Conservation (phyloP, 2,113 vertebrate genomes). For the Trematomus loennbergii region DNA sequence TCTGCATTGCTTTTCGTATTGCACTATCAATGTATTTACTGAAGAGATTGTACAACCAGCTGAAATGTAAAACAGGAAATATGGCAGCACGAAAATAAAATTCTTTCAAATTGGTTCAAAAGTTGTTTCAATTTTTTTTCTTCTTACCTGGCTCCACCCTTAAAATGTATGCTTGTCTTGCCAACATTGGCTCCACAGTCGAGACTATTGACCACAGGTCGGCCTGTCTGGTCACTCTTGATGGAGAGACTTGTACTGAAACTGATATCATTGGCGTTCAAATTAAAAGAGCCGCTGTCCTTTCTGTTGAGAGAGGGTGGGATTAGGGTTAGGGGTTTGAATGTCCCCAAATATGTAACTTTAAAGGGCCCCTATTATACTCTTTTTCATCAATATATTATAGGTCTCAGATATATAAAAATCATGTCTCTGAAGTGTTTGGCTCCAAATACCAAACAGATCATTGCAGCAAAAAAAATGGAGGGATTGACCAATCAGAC, state of each 20-base stretch:
- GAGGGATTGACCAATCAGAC: no score
- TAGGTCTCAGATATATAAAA: no score
- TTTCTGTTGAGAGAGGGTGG: constrained; percentile 62
- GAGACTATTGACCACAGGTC: constrained; percentile 66
- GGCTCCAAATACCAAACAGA: no score
- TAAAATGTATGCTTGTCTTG: constrained; percentile 70
- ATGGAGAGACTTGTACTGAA: constrained; percentile 67
- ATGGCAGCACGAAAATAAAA: background rate
- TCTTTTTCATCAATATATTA: no score
- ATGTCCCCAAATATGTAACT: background rate
- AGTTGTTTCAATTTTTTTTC: background rate
- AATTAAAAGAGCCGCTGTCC: constrained; percentile 81
- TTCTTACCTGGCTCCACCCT: constrained; percentile 82
- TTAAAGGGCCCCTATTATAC: no score
- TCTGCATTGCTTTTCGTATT: constrained; percentile 64
- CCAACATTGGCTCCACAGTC: constrained; percentile 70
- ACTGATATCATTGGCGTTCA: constrained; percentile 70
- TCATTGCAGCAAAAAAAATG: no score
- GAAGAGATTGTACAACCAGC: constrained; percentile 86
- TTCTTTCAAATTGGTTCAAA: background rate
- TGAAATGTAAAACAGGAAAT: constrained; percentile 53
- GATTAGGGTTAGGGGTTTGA: no score
- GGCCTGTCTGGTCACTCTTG: constrained; percentile 75
- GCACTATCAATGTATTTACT: constrained; percentile 62
- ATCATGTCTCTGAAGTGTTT: no score